These are phyloP conservation scores for Mionectes olivaceus DNA, from an alignment of 2,797 vertebrate species.

Conservation along the genomic window DNA sequence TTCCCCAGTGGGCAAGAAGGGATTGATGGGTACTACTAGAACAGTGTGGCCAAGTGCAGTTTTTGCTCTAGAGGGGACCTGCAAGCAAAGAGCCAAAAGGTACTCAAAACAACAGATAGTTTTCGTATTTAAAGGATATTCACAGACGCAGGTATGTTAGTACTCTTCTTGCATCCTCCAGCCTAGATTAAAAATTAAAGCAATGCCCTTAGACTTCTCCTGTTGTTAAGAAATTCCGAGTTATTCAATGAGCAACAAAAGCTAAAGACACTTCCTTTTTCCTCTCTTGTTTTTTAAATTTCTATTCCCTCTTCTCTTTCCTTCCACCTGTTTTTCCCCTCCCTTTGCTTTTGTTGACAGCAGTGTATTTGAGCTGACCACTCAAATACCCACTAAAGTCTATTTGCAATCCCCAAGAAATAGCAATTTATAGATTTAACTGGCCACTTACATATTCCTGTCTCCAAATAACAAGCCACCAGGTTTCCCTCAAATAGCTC, in stretches of 20 bases:
- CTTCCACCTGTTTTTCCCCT: background rate
- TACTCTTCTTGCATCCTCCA: background rate
- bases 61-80: background rate
- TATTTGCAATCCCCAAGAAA: background rate
- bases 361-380: background rate
- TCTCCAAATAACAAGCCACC: slow-evolving; percentile 37
- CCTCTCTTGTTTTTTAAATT: background rate
- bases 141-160: background rate
- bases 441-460: slow-evolving; percentile 27
- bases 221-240: background rate
- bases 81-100: background rate
- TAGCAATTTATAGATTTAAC: slow-evolving; percentile 31
- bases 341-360: background rate
- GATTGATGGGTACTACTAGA: background rate
- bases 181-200: background rate
- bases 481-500: slow-evolving; percentile 54
- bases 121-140: background rate
- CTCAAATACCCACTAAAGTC: background rate
- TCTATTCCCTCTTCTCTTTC: background rate
- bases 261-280: background rate
- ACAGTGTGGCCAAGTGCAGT: background rate
- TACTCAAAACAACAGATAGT: background rate
- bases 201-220: background rate
- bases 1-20: background rate
- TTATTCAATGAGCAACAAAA: background rate